Evolutionary conservation across 1,140 invertebrate species (phyloP), one percentile per base, ranked within the genome.

Genomic region (Holcopasites calliopsidis): DNA sequence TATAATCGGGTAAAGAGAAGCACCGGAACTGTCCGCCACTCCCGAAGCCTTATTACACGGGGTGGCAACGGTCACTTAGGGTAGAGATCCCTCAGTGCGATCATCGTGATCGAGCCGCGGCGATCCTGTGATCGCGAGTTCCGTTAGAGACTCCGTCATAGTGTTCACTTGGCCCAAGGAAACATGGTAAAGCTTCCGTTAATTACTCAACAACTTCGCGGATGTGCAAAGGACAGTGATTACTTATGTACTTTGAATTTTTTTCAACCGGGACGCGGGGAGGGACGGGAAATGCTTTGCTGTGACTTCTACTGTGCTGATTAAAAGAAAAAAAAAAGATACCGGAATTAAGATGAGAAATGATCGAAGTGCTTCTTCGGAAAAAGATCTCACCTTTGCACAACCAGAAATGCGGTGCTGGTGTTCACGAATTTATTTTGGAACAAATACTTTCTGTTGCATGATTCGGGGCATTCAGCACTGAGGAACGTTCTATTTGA

Each of bases 1-100:
- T 72, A 85, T 92, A 92, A 92, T 91, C 89, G 87, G 83, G 89
- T 92, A 92, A 92, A 91, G 87, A 90, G 91, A 92, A 92, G 90
- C 91, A 91, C 90, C 79, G 85, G 77, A 91, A 91, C 88, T 91
- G 90, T 88, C 76, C 35, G 78, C 76, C 78, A 85, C 79, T 86
- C 77, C 44, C 38, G 82, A 91, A 92, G 90, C 90, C 91, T 44
- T 90, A 91, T 85, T 62, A 80, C 77, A 76, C 69, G 5, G 58
- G 54, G 50, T 77, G 42, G 70, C 79, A 75, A 72, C 80, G 71
- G 77, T 73, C 73, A 80, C 82, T 77, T 77, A 84, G 83, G 77
- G 80, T 38, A 55, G 18, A 83, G 74, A 84, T 79, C 77, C 79
- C 44, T 61, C 50, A 77, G 75, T 77, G 52, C 42, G 58, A 65